These are phyloP conservation scores for Asteroscopus sphinx DNA, from an alignment of 2,888 invertebrate species.

Conservation along the genomic window DNA sequence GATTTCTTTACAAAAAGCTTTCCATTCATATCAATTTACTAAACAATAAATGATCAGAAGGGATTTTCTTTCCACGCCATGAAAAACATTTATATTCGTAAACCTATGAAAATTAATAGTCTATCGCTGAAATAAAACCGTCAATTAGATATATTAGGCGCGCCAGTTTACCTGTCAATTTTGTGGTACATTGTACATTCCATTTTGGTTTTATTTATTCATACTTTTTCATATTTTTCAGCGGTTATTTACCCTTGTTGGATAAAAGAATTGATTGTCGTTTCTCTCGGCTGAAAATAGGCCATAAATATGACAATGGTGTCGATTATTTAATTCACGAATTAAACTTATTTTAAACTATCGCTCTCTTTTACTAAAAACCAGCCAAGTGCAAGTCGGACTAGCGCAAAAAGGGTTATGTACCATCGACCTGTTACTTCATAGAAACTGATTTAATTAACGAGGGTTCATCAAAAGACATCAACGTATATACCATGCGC, in stretches of 20 bases:
- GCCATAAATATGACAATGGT: too few relatives aligned
- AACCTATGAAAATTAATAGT: constrained; percentile 53
- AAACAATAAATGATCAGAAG: constrained; percentile 9
- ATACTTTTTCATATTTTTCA: not conserved
- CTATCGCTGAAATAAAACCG: constrained; percentile 30
- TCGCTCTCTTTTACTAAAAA: too few relatives aligned
- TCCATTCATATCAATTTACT: constrained; percentile 31
- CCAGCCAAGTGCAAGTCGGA: too few relatives aligned
- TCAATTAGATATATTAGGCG: constrained; percentile 51
- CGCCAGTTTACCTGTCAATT: constrained; percentile 57
- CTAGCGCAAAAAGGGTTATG: too few relatives aligned
- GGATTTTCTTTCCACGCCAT: constrained; percentile 18
- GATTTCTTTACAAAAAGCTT: too few relatives aligned
- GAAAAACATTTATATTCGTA: constrained; percentile 47
- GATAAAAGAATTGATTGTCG: not conserved
- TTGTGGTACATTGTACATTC: not conserved
- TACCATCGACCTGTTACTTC: too few relatives aligned
- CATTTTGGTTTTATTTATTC: constrained; percentile 3
- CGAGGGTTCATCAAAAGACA: too few relatives aligned
- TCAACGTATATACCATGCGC: too few relatives aligned
- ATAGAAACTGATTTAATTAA: too few relatives aligned
- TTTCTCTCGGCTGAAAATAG: not conserved
- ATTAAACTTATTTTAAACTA: too few relatives aligned
- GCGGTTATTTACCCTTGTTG: not conserved
- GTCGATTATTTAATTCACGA: too few relatives aligned